phyloP scores from a whole-genome alignment of 2,113 vertebrate species.

The Orientallactaga bullata region DNA sequence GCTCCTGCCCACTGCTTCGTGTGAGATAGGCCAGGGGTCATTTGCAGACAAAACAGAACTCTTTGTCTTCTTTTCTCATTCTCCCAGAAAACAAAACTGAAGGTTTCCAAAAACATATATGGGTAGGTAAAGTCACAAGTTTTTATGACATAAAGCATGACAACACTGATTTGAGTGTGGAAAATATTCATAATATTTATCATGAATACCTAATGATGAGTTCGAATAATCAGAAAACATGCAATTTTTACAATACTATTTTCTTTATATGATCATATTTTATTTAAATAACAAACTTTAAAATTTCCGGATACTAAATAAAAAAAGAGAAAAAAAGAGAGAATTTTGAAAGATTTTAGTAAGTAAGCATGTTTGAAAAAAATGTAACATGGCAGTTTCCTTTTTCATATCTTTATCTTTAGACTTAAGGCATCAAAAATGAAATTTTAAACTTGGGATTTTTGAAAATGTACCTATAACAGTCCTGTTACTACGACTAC shows the following conservation, averaged over 20 bases:
- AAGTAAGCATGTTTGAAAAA: not conserved
- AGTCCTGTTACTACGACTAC: not conserved
- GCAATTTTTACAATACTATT: not conserved
- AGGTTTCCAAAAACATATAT: not conserved
- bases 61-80: not conserved
- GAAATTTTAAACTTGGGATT: slow-evolving; percentile 65
- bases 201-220: not conserved
- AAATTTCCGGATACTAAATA: not conserved
- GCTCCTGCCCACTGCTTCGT: not conserved
- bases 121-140: not conserved
- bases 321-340: not conserved
- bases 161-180: slow-evolving; percentile 25
- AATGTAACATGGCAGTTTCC: not conserved
- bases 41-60: not conserved
- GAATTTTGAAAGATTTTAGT: slow-evolving; percentile 6
- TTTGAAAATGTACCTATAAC: not conserved
- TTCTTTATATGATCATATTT: not conserved
- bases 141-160: not conserved
- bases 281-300: slow-evolving; percentile 1
- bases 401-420: slow-evolving; percentile 48
- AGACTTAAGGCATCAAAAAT: slow-evolving; percentile 67
- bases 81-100: not conserved
- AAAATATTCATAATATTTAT: slow-evolving; percentile 42
- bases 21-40: not conserved
- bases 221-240: not conserved